A percentile compares a stretch with the other conserved stretches of the same genome.
phyloP scores from a whole-genome alignment of 2,797 vertebrate species.

The Pangasius sanitwongsei region DNA sequence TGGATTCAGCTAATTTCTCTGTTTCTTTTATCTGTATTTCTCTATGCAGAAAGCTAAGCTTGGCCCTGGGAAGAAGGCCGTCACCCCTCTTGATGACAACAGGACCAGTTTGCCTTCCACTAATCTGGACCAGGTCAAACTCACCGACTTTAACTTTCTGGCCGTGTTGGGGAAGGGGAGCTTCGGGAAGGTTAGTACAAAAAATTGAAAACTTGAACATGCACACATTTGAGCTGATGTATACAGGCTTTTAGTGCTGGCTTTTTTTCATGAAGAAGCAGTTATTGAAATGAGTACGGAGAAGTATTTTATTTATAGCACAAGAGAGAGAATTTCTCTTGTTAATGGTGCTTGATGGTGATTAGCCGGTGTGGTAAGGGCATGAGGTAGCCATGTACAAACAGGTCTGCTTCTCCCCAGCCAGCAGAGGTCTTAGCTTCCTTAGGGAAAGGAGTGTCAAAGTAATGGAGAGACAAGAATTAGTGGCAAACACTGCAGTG shows the following conservation, averaged over 20 bases:
- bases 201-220: neutral
- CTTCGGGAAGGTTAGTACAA: conserved; percentile 86
- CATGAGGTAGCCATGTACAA: neutral
- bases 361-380: neutral
- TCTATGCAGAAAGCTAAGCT: conserved; percentile 91
- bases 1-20: neutral
- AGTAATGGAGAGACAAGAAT: neutral
- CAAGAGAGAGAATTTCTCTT: neutral
- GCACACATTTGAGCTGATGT: neutral
- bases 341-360: neutral
- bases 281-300: neutral
- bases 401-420: neutral
- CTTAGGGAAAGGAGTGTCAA: too few species aligned
- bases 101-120: conserved; percentile 75
- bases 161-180: conserved; percentile 96
- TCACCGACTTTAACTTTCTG: conserved; percentile 90
- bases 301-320: neutral
- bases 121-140: conserved; percentile 87
- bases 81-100: conserved; percentile 80
- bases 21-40: neutral
- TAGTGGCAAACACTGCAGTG: neutral
- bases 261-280: neutral
- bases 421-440: too few species aligned
- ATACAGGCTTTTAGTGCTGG: neutral
- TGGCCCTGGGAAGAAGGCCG: conserved; percentile 89